phyloP scores from a whole-genome alignment of 2,113 vertebrate genomes.

The Silurus glanis region DNA sequence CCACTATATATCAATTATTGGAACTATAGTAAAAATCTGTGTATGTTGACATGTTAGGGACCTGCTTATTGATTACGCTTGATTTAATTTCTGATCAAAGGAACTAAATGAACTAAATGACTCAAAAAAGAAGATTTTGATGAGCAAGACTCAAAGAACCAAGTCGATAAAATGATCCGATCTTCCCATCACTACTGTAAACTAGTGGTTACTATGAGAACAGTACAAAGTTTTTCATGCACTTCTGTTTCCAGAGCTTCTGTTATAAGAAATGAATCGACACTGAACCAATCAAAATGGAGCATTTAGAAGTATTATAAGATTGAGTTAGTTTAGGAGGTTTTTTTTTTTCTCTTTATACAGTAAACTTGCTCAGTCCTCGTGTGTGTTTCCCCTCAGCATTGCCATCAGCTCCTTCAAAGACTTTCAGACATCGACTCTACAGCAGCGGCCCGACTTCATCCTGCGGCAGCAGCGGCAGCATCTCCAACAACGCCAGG shows the following conservation, averaged over 20 bases:
- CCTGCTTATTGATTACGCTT: too few relatives aligned
- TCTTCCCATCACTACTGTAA: not conserved
- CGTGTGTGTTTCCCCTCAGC: constrained; percentile 56
- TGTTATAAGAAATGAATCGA: not conserved
- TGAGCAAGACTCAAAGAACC: too few relatives aligned
- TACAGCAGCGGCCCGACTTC: constrained; percentile 77
- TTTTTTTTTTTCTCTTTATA: not conserved
- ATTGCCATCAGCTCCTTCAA: constrained; percentile 76
- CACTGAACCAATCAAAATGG: not conserved
- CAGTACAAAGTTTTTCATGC: not conserved
- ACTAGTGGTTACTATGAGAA: not conserved
- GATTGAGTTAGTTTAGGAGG: not conserved
- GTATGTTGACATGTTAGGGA: too few relatives aligned
- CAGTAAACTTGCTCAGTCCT: not conserved
- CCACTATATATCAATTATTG: too few relatives aligned
- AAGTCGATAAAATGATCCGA: too few relatives aligned
- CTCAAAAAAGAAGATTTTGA: too few relatives aligned
- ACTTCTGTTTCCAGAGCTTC: not conserved
- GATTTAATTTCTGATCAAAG: too few relatives aligned
- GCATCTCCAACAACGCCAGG: constrained; percentile 18
- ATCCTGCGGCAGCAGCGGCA: constrained; percentile 63
- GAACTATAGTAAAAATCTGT: too few relatives aligned
- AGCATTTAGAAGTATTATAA: not conserved
- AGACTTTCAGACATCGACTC: constrained; percentile 74
- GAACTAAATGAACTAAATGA: too few relatives aligned